Base-by-base conservation (phyloP, 2,888 invertebrate genomes). In the Cephus pulcher region DNA sequence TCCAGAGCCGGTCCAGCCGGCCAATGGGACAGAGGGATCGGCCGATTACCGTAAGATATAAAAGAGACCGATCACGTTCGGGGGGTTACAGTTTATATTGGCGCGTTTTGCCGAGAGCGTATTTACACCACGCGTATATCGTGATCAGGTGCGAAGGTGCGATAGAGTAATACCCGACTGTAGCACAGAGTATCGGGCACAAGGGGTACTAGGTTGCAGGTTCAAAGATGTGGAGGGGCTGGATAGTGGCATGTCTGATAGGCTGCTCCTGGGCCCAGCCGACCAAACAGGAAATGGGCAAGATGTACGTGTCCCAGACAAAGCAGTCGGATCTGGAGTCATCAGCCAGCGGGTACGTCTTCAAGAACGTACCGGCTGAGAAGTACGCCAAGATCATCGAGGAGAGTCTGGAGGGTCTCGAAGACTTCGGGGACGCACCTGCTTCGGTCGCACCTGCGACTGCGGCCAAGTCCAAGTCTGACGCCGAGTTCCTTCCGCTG, bases 281-380 rank as follows among this genome's bases (percentile, higher is more conserved):
- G 12, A 33, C 78, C 1, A 80, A 75, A 75, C 56, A 76, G 35
- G 70, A 70, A 35, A 77, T 68, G 12, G 92, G 93, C 82, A 89
- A 93, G 82, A 93, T 92, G 92, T 93, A 93, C 75, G 92, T 93
- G 92, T 92, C 93, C 68, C 91, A 93, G 68, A 93, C 92, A 4
- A 92, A 92, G 0, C 92, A 93, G 12, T 93, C 93, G 11, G 94
- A 94, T 86, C 92, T 93, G 56, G 93, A 93, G 81, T 93, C 93
- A 0, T 93, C 93, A 0, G 93, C 93, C 0, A 93, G 93, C 0
- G 94, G 94, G 1, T 94, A 93, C 86, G 82, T 80, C 32, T 80
- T 82, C 74, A 81, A 81, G 23, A 81, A 84, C 56, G 75, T 79
- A 73, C 79, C 82, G 3, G 80, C 75, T 12, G 79, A 80, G 1